These are phyloP conservation scores for Heterotis niloticus DNA, from an alignment of 2,113 vertebrate genomes.

Conservation along the genomic window DNA sequence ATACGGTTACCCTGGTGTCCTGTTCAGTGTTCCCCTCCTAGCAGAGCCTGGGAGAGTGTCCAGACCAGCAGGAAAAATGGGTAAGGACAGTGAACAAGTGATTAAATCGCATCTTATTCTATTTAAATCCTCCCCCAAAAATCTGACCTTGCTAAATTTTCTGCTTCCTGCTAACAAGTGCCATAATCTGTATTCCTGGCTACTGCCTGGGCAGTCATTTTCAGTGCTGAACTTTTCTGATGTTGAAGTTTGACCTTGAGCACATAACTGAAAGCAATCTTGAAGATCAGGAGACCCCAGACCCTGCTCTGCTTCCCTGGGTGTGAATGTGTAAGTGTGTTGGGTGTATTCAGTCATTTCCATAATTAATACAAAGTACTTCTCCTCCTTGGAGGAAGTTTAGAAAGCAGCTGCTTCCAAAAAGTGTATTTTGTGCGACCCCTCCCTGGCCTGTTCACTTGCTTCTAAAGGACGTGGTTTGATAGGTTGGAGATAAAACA, in stretches of 20 bases:
- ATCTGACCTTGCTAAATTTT: background rate
- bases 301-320: background rate
- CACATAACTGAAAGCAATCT: background rate
- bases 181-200: background rate
- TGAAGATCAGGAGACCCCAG: background rate
- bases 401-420: constrained; percentile 52
- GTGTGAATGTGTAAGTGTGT: constrained; percentile 14
- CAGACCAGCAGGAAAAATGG: background rate
- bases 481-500: background rate
- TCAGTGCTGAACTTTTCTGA: background rate
- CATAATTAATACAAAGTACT: constrained; percentile 33
- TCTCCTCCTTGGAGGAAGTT: constrained; percentile 29
- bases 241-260: background rate
- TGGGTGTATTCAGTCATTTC: constrained; percentile 32
- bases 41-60: background rate
- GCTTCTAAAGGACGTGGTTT: background rate
- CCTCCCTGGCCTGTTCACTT: background rate
- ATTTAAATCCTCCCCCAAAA: no score
- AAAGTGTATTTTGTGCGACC: constrained; percentile 33
- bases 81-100: background rate
- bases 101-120: no score
- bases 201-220: background rate
- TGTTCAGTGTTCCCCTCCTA: no score
- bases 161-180: background rate
- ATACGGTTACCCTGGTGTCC: no score